Base-by-base conservation (phyloP, 2,797 vertebrate genomes). In the Craterocephalus amniculus region DNA sequence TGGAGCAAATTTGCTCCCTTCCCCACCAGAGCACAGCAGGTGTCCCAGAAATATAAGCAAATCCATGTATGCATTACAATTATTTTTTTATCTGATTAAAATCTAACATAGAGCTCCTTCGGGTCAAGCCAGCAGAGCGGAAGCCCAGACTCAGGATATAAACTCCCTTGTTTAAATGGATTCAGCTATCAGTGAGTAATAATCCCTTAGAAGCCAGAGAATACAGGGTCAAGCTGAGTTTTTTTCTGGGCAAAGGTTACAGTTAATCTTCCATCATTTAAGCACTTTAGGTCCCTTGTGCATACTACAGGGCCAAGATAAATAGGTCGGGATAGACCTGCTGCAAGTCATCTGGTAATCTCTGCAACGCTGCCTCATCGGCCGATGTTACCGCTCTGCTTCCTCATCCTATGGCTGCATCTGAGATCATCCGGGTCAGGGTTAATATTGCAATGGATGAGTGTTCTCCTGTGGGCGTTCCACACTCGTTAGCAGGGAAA, bases 171-270 rank as follows among this genome's bases (percentile, higher is more conserved):
- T 87, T 84, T 81, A 83, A 88, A 94, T 93, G 90, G 93, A 96
- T 93, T 93, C 88, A 86, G 91, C 88, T 89, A 90, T 93, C 81
- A 83, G 91, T 74, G 67, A 82, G 84, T 51, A 86, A 85, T 95
- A 95, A 96, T 96, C 91, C 88, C 58, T 94, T 91, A 89, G 91
- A 94, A 94, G 89, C 89, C 85, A 79, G 36, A 72, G 65, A 92
- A 74, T 87, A 90, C 83, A 80, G 93, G 95, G 90, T 85, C 93
- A 91, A 78, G 78, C 87, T 67, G 22, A 75, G 83, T n/a, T 88
- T 89, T 92, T 94, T 90, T 87, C 80, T 35, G 86, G 91, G 83
- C 92, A 92, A 82, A 78, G 76, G 83, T 85, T 78, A 74, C 32
- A 34, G 69, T 87, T 93, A 82, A 87, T 93, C 90, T 82, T 81